These are phyloP conservation scores for Ascaphus truei DNA, from an alignment of 2,113 vertebrate genomes.

Conservation along the genomic window DNA sequence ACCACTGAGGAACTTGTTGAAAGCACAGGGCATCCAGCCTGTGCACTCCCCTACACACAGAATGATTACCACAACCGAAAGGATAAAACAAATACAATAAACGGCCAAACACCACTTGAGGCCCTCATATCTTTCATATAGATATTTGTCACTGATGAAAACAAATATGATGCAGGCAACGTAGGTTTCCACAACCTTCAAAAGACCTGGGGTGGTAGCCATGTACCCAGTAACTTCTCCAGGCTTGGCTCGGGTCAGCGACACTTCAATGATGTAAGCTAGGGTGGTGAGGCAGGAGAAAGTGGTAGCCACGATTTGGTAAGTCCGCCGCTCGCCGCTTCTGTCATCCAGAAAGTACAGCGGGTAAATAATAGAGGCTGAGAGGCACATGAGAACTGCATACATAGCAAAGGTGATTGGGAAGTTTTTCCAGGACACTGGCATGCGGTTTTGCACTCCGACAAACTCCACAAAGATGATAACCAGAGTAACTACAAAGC, in stretches of 20 bases:
- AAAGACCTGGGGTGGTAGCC: conserved; percentile 80
- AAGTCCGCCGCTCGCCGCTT: conserved; percentile 41
- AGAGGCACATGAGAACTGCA: conserved; percentile 79
- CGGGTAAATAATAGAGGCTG: conserved; percentile 82
- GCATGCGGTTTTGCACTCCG: conserved; percentile 66
- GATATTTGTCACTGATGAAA: conserved; percentile 62
- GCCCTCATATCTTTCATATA: conserved; percentile 55
- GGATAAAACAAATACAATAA: conserved; percentile 86
- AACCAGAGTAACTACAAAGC: conserved; percentile 73
- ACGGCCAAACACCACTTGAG: conserved; percentile 79
- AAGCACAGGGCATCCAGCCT: conserved; percentile 70
- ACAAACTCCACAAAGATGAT: conserved; percentile 76
- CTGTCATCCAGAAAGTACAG: conserved; percentile 63
- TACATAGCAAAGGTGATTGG: conserved; percentile 84
- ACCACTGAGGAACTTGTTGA: conserved; percentile 73
- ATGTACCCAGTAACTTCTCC: conserved; percentile 85
- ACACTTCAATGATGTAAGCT: conserved; percentile 74
- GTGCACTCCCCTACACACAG: conserved; percentile 81
- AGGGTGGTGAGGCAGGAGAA: conserved; percentile 81
- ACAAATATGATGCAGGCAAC: conserved; percentile 83
- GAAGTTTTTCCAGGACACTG: conserved; percentile 85
- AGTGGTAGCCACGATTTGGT: conserved; percentile 63
- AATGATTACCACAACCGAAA: conserved; percentile 72
- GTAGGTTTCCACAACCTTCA: conserved; percentile 87
- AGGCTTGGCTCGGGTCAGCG: conserved; percentile 73